These are phyloP conservation scores for Catotricha subobsoleta DNA, from an alignment of 2,888 invertebrate genomes.

Conservation along the genomic window DNA sequence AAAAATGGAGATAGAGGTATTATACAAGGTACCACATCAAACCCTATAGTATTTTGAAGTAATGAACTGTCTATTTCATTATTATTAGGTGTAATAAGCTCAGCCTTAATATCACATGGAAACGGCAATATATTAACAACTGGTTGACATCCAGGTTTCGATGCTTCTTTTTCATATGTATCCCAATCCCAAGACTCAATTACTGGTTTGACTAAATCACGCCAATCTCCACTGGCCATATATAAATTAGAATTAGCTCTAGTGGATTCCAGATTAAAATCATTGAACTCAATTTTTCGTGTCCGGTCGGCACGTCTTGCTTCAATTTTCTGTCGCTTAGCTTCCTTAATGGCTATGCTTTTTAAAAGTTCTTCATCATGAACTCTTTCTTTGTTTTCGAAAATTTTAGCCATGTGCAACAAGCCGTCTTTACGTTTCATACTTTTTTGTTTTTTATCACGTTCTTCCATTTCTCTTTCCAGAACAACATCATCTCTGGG, in stretches of 20 bases:
- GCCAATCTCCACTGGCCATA: slow-evolving; percentile 36
- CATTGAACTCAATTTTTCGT: slow-evolving; percentile 23
- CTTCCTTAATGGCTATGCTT: slow-evolving; percentile 20
- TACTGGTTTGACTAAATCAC: slow-evolving; percentile 42
- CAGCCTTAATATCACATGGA: slow-evolving; percentile 32
- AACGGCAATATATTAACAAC: slow-evolving; percentile 31
- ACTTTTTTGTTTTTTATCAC: slow-evolving; percentile 35
- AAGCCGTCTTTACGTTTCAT: slow-evolving; percentile 43
- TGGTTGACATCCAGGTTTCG: slow-evolving; percentile 33
- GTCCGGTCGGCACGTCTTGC: slow-evolving; percentile 12
- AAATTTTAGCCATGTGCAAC: slow-evolving; percentile 48
- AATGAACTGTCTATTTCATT: slow-evolving; percentile 35
- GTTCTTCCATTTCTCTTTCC: slow-evolving; percentile 38
- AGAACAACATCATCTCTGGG: slow-evolving; percentile 44
- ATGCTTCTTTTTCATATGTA: slow-evolving; percentile 40
- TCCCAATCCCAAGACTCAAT: slow-evolving; percentile 48
- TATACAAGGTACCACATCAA: slow-evolving; percentile 43
- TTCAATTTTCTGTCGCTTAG: slow-evolving; percentile 31
- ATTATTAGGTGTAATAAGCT: slow-evolving; percentile 18
- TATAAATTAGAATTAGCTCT: slow-evolving; percentile 34
- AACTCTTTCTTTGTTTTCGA: slow-evolving; percentile 54
- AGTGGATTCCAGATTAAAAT: slow-evolving; percentile 35
- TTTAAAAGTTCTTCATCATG: slow-evolving; percentile 36
- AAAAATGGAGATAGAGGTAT: slow-evolving; percentile 40
- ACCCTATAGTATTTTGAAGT: slow-evolving; percentile 34